Evolutionary conservation across 1,140 invertebrate genomes (phyloP), one percentile per base, ranked within the genome.

Genomic region (Drosophila suzukii): DNA sequence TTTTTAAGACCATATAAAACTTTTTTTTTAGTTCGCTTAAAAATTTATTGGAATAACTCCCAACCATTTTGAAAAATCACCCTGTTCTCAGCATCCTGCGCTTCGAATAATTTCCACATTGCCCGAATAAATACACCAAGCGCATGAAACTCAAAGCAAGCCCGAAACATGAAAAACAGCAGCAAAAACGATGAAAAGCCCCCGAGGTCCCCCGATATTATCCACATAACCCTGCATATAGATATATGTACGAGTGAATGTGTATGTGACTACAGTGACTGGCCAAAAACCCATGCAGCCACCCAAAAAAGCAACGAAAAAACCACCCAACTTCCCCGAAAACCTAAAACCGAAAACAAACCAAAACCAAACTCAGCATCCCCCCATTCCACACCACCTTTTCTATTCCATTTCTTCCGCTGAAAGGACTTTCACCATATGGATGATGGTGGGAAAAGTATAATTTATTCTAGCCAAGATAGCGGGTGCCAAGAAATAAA

Each of bases 111-210:
- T 74, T 86, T 62, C 27, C 82, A 75, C 74, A 86, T 78, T 72
- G 70, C 78, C 72, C 41, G 66, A 86, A 86, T 78, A 78, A 86
- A 86, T 65, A 75, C 81, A 58, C 62, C 75, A 78, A 78, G 68
- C 77, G 65, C 70, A 85, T 65, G 62, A 78, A 85, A 68, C 53
- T 58, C 78, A 70, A 83, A 71, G 75, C 60, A 51, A 51, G n/a
- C 44, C 55, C 46, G 71, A 67, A 73, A 53, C 66, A 76, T 51
- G 49, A 51, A 61, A 50, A 76, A 62, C 60, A 63, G 24, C 59
- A 46, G 53, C 41, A 55, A 41, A 58, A 71, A 36, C 39, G 15
- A 41, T 41, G 32, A 56, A 54, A 44, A 76, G 43, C 58, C 55
- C 54, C 53, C 24, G 10, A 59, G 47, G 54, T 51, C 13, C 8